These are phyloP conservation scores for Torymus aiolomorphi DNA, from an alignment of 2,888 invertebrate genomes.

Conservation along the genomic window DNA sequence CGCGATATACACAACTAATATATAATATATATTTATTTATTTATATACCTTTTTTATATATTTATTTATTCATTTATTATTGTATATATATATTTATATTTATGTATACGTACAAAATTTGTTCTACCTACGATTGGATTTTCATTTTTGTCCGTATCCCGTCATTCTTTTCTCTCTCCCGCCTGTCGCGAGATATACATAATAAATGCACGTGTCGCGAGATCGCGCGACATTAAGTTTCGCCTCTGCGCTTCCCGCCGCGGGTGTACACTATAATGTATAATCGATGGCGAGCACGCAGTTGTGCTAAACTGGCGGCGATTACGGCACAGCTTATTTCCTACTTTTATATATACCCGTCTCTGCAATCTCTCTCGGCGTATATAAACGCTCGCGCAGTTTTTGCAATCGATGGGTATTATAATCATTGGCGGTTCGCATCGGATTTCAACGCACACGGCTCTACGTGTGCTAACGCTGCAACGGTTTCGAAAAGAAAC, in stretches of 20 bases:
- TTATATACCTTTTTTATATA: no score
- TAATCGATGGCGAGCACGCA: not conserved
- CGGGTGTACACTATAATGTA: not conserved
- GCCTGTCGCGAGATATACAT: slow-evolving; percentile 6
- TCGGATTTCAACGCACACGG: no score
- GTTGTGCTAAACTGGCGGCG: slow-evolving; percentile 12
- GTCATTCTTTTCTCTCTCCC: not conserved
- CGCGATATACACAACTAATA: slow-evolving; percentile 25
- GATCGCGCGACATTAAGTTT: not conserved
- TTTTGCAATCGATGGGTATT: slow-evolving; percentile 5
- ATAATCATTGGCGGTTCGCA: not conserved
- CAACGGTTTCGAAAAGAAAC: no score
- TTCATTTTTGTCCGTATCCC: slow-evolving; percentile 1
- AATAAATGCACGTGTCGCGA: slow-evolving; percentile 30
- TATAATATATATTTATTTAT: no score
- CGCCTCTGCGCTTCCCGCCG: not conserved
- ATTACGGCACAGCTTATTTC: slow-evolving; percentile 11
- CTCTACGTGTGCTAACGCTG: no score
- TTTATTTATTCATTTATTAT: no score
- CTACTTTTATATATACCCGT: slow-evolving; percentile 1
- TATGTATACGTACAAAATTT: slow-evolving; percentile 44
- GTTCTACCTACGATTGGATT: slow-evolving; percentile 34
- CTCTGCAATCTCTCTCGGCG: not conserved
- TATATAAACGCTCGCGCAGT: no score
- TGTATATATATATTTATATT: no score